Conservation (phyloP, 2,797 vertebrate genomes). For the Falco peregrinus region DNA sequence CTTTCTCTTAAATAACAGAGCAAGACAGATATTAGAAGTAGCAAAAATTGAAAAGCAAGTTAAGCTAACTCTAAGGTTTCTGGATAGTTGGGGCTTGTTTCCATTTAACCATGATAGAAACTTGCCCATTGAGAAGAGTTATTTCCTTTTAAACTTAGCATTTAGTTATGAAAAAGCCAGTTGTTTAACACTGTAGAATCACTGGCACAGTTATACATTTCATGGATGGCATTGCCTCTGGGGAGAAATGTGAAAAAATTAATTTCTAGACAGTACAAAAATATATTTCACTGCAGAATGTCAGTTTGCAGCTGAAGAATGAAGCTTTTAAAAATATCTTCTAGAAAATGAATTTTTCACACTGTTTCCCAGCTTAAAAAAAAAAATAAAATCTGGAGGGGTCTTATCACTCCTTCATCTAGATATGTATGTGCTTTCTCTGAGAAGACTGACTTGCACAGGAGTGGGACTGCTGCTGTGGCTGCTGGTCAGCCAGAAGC, state of each 20-base stretch:
- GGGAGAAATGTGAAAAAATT: conserved; percentile 9
- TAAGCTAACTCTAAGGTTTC: neutral
- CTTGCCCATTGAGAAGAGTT: neutral
- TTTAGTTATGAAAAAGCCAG: neutral
- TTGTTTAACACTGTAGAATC: neutral
- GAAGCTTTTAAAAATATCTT: conserved; percentile 16
- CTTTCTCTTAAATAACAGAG: neutral
- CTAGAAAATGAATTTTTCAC: neutral
- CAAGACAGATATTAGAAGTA: neutral
- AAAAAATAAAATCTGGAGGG: neutral
- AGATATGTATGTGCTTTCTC: neutral
- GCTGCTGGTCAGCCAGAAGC: neutral
- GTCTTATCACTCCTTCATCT: neutral
- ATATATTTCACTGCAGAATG: conserved; percentile 7
- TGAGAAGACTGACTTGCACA: neutral
- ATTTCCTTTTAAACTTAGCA: neutral
- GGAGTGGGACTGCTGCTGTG: neutral
- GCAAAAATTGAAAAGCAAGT: neutral
- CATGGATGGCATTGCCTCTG: neutral
- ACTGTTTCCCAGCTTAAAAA: neutral
- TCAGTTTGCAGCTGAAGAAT: conserved; percentile 4
- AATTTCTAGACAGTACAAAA: conserved; percentile 27
- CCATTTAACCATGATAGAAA: neutral
- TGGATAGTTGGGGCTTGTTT: neutral
- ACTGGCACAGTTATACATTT: neutral